Evolutionary conservation across 2,797 vertebrate genomes (phyloP).

Genomic region (Tenualosa ilisha): DNA sequence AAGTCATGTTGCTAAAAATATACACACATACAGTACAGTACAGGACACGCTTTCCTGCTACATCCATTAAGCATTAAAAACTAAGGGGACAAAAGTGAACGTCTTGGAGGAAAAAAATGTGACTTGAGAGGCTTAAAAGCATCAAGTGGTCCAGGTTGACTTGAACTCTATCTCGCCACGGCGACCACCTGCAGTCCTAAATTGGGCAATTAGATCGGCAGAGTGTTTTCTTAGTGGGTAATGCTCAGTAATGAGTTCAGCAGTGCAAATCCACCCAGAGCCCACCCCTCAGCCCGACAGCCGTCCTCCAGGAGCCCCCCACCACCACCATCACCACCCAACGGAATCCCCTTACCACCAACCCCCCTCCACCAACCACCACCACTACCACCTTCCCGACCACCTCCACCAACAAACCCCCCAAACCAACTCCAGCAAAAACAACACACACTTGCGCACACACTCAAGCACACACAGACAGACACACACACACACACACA

Average conservation of each 20-base stretch:
- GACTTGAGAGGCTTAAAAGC: slow-evolving; percentile 5
- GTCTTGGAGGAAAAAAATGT: slow-evolving; percentile 4
- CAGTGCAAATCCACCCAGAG: slow-evolving; percentile 62
- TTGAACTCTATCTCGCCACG: slow-evolving; percentile 23
- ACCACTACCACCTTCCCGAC: not conserved
- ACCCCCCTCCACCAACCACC: not conserved
- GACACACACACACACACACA: not conserved
- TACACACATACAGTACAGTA: not conserved
- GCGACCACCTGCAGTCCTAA: slow-evolving; percentile 69
- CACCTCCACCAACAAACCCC: not conserved
- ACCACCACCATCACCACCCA: slow-evolving; percentile 21
- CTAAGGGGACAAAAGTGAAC: not conserved
- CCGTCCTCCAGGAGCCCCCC: slow-evolving; percentile 31
- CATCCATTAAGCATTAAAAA: not conserved
- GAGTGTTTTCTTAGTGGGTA: slow-evolving; percentile 71
- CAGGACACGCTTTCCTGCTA: not conserved
- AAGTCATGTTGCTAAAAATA: not conserved
- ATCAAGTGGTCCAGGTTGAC: slow-evolving; percentile 32
- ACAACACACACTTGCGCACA: not conserved
- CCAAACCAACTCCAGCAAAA: slow-evolving; percentile 10
- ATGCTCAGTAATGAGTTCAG: slow-evolving; percentile 72
- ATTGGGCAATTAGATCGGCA: slow-evolving; percentile 70
- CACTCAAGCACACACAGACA: not conserved
- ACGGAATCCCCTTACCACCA: not conserved
- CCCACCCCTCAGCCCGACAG: slow-evolving; percentile 52